Conservation (phyloP, 2,888 invertebrate species). For the Phortica magna region DNA sequence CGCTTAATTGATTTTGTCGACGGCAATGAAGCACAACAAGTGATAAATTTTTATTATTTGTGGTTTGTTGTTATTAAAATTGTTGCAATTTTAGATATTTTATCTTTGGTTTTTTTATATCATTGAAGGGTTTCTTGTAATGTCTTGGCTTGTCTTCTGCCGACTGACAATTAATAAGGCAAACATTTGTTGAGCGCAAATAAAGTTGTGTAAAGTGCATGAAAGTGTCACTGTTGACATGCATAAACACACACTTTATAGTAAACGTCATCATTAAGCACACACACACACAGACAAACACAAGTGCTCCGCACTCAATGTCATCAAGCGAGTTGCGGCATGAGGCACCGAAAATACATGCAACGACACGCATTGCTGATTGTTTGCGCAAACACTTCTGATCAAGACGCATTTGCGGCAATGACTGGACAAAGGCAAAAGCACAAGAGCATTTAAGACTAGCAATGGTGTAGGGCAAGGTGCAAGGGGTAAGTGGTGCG, state of each 20-base stretch:
- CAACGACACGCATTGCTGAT: neutral
- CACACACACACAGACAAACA: too few relatives aligned
- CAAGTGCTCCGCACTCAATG: too few relatives aligned
- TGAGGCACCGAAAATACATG: neutral
- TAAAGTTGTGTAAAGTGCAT: constrained; percentile 15
- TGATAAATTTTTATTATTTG: neutral
- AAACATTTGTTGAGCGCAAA: constrained; percentile 11
- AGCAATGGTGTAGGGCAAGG: neutral
- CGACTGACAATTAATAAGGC: constrained; percentile 25
- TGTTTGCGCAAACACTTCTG: constrained; percentile 30
- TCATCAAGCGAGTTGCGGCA: neutral
- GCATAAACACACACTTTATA: constrained; percentile 25
- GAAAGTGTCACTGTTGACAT: constrained; percentile 24
- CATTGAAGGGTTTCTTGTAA: neutral
- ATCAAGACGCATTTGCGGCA: constrained; percentile 25
- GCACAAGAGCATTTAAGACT: neutral
- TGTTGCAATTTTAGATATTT: neutral
- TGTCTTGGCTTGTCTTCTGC: neutral
- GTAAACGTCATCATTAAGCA: neutral
- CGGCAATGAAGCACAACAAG: neutral
- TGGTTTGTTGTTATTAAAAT: neutral
- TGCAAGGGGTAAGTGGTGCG: too few relatives aligned
- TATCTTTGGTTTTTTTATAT: neutral
- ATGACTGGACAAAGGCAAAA: neutral
- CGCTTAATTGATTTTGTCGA: constrained; percentile 9